phyloP scores from a whole-genome alignment of 2,797 vertebrate species.

The Fistularia commersonii region DNA sequence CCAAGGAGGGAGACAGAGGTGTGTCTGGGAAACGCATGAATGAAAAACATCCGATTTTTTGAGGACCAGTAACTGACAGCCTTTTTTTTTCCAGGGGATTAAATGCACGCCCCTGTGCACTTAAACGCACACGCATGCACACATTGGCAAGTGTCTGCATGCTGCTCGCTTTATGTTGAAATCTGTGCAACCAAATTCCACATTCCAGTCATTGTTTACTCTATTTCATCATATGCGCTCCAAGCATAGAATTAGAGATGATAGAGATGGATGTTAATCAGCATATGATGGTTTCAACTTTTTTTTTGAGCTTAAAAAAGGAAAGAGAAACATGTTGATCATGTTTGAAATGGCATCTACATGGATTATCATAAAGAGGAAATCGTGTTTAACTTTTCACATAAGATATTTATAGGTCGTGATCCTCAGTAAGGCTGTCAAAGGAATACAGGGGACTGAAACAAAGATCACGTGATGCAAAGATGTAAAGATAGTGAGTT shows the following conservation, averaged over 20 bases:
- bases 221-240: constrained; percentile 51
- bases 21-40: constrained; percentile 63
- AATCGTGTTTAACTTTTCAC: too few relatives aligned
- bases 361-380: too few relatives aligned
- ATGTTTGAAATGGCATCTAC: too few relatives aligned
- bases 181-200: constrained; percentile 53
- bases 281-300: too few relatives aligned
- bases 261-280: constrained; percentile 5
- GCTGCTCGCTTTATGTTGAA: constrained; percentile 59
- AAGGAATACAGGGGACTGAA: too few relatives aligned
- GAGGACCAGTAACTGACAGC: constrained; percentile 58
- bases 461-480: too few relatives aligned
- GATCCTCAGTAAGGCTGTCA: too few relatives aligned
- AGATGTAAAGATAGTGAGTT: too few relatives aligned
- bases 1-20: constrained; percentile 46
- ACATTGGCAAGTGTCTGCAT: constrained; percentile 66
- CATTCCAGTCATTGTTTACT: constrained; percentile 68
- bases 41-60: constrained; percentile 73
- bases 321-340: too few relatives aligned
- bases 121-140: constrained; percentile 17
- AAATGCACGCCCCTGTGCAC: constrained; percentile 29
- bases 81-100: constrained; percentile 45
- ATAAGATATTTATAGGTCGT: too few relatives aligned
- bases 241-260: constrained; percentile 6
- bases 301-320: too few relatives aligned